Evolutionary conservation across 2,888 invertebrate species (phyloP), one percentile per base, ranked within the genome.

Genomic region (Drosophila borealis): DNA sequence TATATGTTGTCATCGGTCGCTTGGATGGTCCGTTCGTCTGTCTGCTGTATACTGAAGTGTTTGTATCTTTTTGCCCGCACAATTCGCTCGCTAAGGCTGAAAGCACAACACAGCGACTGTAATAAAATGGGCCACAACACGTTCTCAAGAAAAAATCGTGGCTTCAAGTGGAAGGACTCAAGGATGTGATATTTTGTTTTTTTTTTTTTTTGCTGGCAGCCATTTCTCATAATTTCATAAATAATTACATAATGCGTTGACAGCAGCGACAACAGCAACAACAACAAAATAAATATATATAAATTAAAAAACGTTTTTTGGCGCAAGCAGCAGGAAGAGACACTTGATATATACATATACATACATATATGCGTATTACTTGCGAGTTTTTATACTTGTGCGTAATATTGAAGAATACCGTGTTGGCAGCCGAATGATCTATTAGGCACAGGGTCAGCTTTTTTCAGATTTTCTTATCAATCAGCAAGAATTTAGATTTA

Each of bases 221-320:
- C 69, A 84, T 84, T 79, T 85, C 67, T 81, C 88, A 88, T 84
- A 79, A 84, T 88, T 85, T 88, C 70, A 82, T 82, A 74, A 80
- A 88, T 84, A 84, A 88, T 84, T 84, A 84, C 82, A 80, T 88
- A 84, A 88, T 84, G 85, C 77, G 83, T 70, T 82, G 86, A 77
- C 87, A 84, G 81, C 71, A 60, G 41, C 50, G 36, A 13, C 67
- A 49, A 42, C 44, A 44, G 48, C 51, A 56, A 39, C 14, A 21
- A 33, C 37, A 57, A 29, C 33, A 36, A 44, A 33, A 21, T 13
- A 17, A 14, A 59, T 48, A 57, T 39, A 74, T 45, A 73, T 50
- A 74, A 74, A 73, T 63, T 68, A 63, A 46, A 63, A 51, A 48
- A 44, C 49, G 33, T 51, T 19, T 53, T 48, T 4, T 46, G 29